Conservation (phyloP, 2,113 vertebrate genomes). For the Stigmatopora argus region DNA sequence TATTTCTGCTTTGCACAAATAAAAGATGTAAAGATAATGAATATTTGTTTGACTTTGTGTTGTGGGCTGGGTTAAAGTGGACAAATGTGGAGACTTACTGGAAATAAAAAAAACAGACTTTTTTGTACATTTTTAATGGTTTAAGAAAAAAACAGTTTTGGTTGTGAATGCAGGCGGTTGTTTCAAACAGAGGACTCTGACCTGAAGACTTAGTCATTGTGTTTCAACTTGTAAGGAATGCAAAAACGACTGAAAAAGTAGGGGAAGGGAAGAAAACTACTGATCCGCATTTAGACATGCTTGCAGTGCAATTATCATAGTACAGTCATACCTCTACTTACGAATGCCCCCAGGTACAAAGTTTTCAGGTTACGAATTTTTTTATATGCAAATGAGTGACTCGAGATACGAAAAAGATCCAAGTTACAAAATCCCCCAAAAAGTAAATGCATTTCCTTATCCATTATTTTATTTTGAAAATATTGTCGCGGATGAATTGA, state of each 20-base stretch:
- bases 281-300: background rate
- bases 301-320: no score
- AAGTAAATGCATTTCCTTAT: no score
- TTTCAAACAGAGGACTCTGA: background rate
- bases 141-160: background rate
- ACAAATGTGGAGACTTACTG: background rate
- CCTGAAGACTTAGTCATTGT: background rate
- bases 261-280: background rate
- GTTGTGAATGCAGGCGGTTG: background rate
- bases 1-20: slow-evolving; percentile 3
- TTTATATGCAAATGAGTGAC: no score
- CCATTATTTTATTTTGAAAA: no score
- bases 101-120: no score
- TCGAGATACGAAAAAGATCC: no score
- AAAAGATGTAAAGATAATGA: background rate
- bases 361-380: no score
- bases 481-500: no score
- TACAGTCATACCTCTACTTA: no score
- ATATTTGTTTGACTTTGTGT: background rate
- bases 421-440: no score
- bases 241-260: background rate
- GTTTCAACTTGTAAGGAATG: background rate
- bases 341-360: no score
- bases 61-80: background rate
- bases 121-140: background rate